These are phyloP conservation scores for Scaptomyza reducta DNA, from an alignment of 2,888 invertebrate genomes.

Conservation along the genomic window DNA sequence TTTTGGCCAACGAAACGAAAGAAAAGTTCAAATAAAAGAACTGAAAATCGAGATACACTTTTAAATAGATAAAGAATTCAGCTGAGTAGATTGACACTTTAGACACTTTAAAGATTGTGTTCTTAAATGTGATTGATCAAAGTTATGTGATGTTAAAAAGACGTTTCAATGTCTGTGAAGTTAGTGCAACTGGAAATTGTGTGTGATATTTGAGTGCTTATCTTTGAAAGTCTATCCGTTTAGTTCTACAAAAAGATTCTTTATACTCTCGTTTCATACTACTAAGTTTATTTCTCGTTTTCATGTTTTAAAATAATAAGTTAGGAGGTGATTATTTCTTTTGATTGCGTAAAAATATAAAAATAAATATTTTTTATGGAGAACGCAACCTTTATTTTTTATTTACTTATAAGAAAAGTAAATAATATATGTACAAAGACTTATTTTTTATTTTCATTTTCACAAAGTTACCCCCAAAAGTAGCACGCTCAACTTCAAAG, in stretches of 20 bases:
- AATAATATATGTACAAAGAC: background rate
- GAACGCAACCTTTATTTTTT: too few relatives aligned
- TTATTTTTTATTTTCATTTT: background rate
- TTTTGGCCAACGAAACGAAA: background rate
- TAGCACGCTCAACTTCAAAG: background rate
- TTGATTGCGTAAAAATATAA: too few relatives aligned
- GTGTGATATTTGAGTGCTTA: too few relatives aligned
- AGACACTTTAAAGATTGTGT: background rate
- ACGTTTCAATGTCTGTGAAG: background rate
- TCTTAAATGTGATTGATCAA: background rate
- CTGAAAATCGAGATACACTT: background rate
- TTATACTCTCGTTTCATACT: too few relatives aligned
- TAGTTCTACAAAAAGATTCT: too few relatives aligned
- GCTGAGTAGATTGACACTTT: background rate
- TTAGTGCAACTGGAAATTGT: background rate
- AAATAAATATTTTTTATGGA: too few relatives aligned
- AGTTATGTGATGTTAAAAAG: background rate
- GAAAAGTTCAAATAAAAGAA: background rate
- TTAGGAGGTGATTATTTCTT: too few relatives aligned
- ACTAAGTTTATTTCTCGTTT: too few relatives aligned
- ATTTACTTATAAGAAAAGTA: too few relatives aligned
- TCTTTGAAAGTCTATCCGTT: too few relatives aligned
- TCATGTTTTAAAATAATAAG: too few relatives aligned
- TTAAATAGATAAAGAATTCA: background rate
- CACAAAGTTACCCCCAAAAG: background rate